Conservation (phyloP, 2,888 invertebrate species). For the Torymus tubicola region DNA sequence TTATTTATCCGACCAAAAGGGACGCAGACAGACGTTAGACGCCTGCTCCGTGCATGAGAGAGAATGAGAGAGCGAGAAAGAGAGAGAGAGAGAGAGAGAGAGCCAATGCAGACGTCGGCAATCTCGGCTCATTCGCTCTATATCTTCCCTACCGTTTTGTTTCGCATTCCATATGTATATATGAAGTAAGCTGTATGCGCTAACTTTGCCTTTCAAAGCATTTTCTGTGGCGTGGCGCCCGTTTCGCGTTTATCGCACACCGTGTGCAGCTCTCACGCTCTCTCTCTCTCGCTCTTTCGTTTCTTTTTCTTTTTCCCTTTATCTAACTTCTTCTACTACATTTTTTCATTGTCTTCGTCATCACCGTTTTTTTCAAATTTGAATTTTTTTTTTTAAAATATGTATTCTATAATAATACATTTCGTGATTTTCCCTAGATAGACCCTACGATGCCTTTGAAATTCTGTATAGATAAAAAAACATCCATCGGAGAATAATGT, state of each 20-base stretch:
- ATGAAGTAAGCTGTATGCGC: constrained; percentile 18
- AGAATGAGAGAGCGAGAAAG: background rate
- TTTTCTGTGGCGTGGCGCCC: background rate
- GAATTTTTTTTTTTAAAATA: background rate
- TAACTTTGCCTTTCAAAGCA: constrained; percentile 40
- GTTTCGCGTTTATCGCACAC: constrained; percentile 13
- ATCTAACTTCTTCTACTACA: no score
- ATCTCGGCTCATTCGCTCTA: constrained; percentile 45
- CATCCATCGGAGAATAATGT: no score
- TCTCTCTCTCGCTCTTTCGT: background rate
- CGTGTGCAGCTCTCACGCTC: no score
- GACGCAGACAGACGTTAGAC: constrained; percentile 47
- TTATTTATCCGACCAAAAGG: constrained; percentile 52
- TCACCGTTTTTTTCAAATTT: background rate
- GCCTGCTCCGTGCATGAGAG: background rate
- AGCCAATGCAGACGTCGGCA: constrained; percentile 38
- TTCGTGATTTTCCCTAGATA: background rate
- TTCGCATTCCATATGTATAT: constrained; percentile 21
- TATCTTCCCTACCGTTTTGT: constrained; percentile 19
- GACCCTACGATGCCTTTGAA: no score
- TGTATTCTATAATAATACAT: background rate
- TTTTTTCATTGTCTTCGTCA: background rate
- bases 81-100: constrained; percentile 9
- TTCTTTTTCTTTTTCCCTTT: no score
- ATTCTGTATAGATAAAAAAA: no score